A percentile compares a stretch with the other conserved stretches of the same genome.
phyloP scores from a whole-genome alignment of 2,797 vertebrate genomes.

The Rhinichthys osculus region DNA sequence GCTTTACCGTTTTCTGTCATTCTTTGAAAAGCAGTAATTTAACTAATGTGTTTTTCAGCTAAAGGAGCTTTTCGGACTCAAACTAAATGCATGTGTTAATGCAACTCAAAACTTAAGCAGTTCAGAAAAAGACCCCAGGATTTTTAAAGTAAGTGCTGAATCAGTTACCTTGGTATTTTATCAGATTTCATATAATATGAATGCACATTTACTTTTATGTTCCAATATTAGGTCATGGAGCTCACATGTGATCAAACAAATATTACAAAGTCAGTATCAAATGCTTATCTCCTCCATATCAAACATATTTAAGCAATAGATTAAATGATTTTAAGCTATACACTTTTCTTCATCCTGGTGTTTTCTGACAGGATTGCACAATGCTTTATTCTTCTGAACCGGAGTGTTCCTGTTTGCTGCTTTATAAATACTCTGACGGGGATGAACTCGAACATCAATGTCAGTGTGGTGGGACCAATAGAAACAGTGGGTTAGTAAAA shows the following conservation, averaged over 20 bases:
- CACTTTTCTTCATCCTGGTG: background rate
- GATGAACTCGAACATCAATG: slow-evolving; percentile 45
- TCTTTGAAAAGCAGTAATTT: background rate
- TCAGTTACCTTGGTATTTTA: background rate
- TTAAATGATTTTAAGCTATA: background rate
- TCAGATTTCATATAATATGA: background rate
- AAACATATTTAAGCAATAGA: background rate
- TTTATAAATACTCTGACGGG: slow-evolving; percentile 63
- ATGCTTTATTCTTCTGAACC: slow-evolving; percentile 65
- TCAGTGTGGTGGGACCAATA: slow-evolving; percentile 59
- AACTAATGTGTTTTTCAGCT: slow-evolving; percentile 47
- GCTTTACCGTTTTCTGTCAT: background rate
- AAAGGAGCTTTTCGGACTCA: background rate
- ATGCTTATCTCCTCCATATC: background rate
- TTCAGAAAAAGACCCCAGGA: accelerated
- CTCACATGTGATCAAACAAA: background rate
- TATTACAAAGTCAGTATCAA: slow-evolving; percentile 19
- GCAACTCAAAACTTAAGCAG: background rate
- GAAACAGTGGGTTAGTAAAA: slow-evolving; percentile 66
- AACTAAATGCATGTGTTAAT: background rate
- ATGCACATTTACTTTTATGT: background rate
- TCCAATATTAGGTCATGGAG: background rate
- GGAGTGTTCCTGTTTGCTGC: slow-evolving; percentile 68
- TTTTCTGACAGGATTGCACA: slow-evolving; percentile 58
- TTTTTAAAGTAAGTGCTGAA: background rate